Conservation (phyloP, 2,797 vertebrate genomes). For the Periparus ater region DNA sequence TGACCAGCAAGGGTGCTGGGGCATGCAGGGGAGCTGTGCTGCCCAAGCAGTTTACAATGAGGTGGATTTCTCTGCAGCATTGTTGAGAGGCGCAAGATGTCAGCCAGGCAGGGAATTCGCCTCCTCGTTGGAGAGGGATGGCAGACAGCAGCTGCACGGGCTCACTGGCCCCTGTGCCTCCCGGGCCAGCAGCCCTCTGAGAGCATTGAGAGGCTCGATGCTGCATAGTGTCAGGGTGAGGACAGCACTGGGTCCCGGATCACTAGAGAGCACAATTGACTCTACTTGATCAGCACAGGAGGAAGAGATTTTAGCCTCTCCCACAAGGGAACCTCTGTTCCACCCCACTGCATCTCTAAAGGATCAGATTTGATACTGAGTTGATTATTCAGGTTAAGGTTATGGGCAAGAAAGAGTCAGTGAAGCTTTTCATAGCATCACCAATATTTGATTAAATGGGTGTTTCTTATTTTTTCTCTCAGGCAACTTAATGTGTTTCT, state of each 20-base stretch:
- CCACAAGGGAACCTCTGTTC: not conserved
- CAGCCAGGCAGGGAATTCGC: conserved; percentile 21
- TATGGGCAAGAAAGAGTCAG: not conserved
- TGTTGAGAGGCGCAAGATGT: conserved; percentile 43
- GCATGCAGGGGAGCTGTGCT: not conserved
- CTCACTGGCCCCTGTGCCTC: not conserved
- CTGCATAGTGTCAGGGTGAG: not conserved
- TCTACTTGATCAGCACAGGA: not conserved
- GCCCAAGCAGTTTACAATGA: not conserved
- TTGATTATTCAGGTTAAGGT: not conserved
- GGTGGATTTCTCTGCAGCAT: conserved; percentile 36
- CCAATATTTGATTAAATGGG: not conserved
- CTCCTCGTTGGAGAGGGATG: not conserved
- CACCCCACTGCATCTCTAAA: not conserved
- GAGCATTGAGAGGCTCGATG: not conserved
- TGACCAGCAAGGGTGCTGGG: not conserved
- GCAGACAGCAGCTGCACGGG: conserved; percentile 35
- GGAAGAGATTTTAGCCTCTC: conserved; percentile 7
- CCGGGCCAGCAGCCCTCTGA: not conserved
- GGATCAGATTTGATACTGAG: not conserved
- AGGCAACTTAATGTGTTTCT: not conserved
- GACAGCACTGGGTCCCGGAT: not conserved
- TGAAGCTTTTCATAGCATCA: not conserved
- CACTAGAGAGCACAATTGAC: not conserved
- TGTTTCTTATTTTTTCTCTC: not conserved